A percentile compares a stretch with the other conserved stretches of the same genome.
These are phyloP conservation scores for Drosophila infuscata DNA, from an alignment of 2,888 invertebrate genomes.

Conservation along the genomic window DNA sequence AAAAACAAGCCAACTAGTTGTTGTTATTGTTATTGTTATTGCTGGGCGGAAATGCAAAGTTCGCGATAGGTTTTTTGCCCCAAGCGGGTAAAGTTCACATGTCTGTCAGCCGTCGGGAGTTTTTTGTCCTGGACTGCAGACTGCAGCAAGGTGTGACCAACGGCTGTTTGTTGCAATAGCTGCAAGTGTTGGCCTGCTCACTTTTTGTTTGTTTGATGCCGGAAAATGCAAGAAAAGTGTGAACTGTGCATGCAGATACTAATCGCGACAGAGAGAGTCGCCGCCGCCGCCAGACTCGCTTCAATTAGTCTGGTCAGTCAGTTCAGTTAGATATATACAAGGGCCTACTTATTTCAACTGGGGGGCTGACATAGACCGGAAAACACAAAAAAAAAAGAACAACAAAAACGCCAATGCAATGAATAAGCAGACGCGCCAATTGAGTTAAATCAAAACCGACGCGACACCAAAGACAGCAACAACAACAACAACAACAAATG, in stretches of 20 bases:
- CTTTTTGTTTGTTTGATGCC: conserved; percentile 39
- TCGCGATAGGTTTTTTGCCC: conserved; percentile 50
- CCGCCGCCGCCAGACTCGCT: conserved; percentile 60
- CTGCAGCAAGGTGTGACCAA: conserved; percentile 56
- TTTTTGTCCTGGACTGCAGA: conserved; percentile 25
- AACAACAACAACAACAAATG: conserved; percentile 15
- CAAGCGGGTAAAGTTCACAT: conserved; percentile 66
- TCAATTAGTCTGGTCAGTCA: conserved; percentile 76
- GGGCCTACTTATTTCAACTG: conserved; percentile 21
- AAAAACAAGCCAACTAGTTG: conserved; percentile 5
- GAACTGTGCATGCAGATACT: conserved; percentile 82
- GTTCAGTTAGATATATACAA: conserved; percentile 34
- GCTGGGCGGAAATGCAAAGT: conserved; percentile 69
- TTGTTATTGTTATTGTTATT: conserved; percentile 27
- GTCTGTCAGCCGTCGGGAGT: conserved; percentile 66
- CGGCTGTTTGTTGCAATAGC: conserved; percentile 35
- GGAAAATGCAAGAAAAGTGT: conserved; percentile 79
- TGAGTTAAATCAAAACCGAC: conserved; percentile 78
- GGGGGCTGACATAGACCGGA: conserved; percentile 69
- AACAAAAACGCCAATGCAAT: conserved; percentile 50
- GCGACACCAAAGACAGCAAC: conserved; percentile 51
- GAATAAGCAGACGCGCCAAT: conserved; percentile 77
- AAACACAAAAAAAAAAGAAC: conserved; percentile 62
- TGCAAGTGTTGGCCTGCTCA: conserved; percentile 48
- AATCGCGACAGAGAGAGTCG: conserved; percentile 48